Evolutionary conservation across 2,797 vertebrate species (phyloP).

Genomic region (Cossypha heuglini): DNA sequence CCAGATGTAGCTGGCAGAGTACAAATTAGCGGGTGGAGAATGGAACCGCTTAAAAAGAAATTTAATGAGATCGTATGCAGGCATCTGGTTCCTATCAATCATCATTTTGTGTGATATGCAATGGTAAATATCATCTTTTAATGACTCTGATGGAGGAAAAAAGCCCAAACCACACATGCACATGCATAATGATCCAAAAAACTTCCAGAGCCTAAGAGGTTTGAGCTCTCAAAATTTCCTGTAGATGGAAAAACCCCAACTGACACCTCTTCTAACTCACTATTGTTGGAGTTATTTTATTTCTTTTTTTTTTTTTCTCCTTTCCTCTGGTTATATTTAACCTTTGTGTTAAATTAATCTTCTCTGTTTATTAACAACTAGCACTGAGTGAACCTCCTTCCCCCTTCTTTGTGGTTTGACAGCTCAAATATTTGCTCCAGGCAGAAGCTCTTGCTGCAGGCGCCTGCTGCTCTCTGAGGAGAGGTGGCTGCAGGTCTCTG

Average conservation of each 20-base stretch:
- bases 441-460: neutral
- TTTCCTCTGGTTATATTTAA: conserved; percentile 48
- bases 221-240: neutral
- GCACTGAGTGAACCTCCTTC: neutral
- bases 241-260: conserved; percentile 24
- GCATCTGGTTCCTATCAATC: conserved; percentile 65
- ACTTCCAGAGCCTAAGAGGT: neutral
- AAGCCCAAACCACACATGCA: neutral
- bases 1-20: conserved; percentile 41
- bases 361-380: conserved; percentile 70
- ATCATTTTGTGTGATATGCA: conserved; percentile 33
- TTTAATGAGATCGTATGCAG: conserved; percentile 48
- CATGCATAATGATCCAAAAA: neutral
- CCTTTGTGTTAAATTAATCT: conserved; percentile 70
- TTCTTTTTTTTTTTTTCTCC: neutral
- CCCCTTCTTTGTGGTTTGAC: neutral
- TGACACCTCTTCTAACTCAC: neutral
- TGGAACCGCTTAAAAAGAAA: conserved; percentile 56
- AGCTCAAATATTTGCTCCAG: neutral
- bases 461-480: neutral
- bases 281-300: conserved; percentile 15
- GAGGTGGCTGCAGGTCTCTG: neutral
- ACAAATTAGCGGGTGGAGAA: conserved; percentile 26
- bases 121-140: conserved; percentile 44
- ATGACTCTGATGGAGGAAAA: conserved; percentile 14